Base-by-base conservation (phyloP, 2,113 vertebrate genomes). In the Rallus limicola region DNA sequence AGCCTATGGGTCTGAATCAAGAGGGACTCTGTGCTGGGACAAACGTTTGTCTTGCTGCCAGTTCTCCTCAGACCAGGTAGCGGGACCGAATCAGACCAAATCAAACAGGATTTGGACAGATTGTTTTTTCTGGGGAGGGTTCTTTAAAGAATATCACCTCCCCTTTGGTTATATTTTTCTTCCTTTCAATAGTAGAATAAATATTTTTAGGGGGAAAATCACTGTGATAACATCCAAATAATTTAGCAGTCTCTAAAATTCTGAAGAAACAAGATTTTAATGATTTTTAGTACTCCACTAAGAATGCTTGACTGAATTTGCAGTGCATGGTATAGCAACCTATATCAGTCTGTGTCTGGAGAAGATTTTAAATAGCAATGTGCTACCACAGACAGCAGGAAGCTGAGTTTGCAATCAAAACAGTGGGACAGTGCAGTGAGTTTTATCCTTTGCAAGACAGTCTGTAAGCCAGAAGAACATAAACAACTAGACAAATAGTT, bases 401-500 rank as follows among this genome's bases (percentile, higher is more conserved):
- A 72, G 52, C 56, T 53, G 65, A 88, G n/a, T 64, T 56, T 91
- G 72, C 62, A 72, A 15, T 65, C 48, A 50, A 31, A 90, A 33
- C 28, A 53, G 53, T 50, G 65, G 34, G 77, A 50, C 53, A 53
- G 24, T 9, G 74, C 78, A 71, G 38, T 62, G 65, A 84, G 50
- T 75, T 58, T 68, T 75, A 40, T 76, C 72, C 40, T 88, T 90
- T 64, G 48, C 76, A 69, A 85, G 72, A 28, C 13, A 14, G 38
- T 82, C 34, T 28, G 24, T 12, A 84, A 92, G 86, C 60, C 80
- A 94, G 50, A 17, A 76, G 67, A 84, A 93, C 62, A 86, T 6
- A 93, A 90, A 68, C 70, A 90, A 76, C 80, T 3, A 92, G 93
- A 95, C 69, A 88, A 93, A 94, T 64, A 88, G 92, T 48, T 70